Conservation (phyloP, 2,888 invertebrate species). For the Ophion slaviceki region DNA sequence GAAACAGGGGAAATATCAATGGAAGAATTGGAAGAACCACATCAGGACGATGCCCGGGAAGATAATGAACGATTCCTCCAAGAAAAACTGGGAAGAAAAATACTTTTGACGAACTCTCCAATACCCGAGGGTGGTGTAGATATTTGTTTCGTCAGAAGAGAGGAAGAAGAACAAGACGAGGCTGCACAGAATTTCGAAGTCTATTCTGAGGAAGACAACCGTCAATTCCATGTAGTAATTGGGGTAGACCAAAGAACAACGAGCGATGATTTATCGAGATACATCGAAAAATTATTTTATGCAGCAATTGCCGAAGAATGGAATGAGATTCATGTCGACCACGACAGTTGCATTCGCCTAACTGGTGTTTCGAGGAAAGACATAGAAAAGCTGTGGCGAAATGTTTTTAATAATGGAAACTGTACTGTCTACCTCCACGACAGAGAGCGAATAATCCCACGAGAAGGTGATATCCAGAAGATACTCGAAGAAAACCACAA, state of each 20-base stretch:
- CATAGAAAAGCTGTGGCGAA: conserved; percentile 23
- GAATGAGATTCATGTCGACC: conserved; percentile 30
- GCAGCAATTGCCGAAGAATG: conserved; percentile 38
- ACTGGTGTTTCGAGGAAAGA: conserved; percentile 20
- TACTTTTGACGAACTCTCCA: conserved; percentile 40
- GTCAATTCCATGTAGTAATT: conserved; percentile 39
- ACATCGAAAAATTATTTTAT: conserved; percentile 12
- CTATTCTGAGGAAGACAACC: conserved; percentile 39
- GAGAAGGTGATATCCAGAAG: conserved; percentile 6
- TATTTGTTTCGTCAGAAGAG: conserved; percentile 29
- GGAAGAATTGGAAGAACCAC: background rate
- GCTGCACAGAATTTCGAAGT: conserved; percentile 19
- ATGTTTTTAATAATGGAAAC: background rate
- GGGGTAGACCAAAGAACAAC: conserved; percentile 27
- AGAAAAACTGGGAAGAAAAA: conserved; percentile 1
- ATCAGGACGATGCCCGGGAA: conserved; percentile 4
- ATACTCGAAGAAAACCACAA: conserved; percentile 68
- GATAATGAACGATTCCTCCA: background rate
- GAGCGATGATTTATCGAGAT: conserved; percentile 3
- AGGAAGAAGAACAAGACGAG: background rate
- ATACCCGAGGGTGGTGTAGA: conserved; percentile 56
- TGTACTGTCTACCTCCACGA: background rate
- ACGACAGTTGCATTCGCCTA: conserved; percentile 9
- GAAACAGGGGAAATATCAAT: background rate
- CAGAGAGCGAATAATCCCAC: background rate